phyloP scores from a whole-genome alignment of 2,888 invertebrate genomes.

The Vesta saturnalis region DNA sequence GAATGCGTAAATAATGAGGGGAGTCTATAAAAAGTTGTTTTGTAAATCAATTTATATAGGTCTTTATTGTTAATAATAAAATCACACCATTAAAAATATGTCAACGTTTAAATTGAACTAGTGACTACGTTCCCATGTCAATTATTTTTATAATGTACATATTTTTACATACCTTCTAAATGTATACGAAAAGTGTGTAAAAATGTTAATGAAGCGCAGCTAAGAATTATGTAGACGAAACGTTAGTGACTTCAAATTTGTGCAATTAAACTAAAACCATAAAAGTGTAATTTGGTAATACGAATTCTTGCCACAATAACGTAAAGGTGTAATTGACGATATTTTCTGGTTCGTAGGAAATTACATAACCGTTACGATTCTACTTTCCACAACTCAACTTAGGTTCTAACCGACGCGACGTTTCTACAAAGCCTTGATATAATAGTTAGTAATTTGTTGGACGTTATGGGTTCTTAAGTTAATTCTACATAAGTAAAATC shows the following conservation, averaged over 20 bases:
- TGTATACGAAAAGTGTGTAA: too few species aligned
- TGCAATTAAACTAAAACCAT: conserved; percentile 11
- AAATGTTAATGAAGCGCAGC: conserved; percentile 5
- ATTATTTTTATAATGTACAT: too few species aligned
- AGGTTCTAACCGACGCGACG: conserved; percentile 20
- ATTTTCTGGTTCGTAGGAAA: conserved; percentile 23
- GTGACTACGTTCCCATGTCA: too few species aligned
- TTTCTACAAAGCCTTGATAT: conserved; percentile 28
- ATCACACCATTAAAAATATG: too few species aligned
- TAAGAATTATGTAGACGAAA: conserved; percentile 3
- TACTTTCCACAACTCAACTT: conserved; percentile 28
- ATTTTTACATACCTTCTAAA: too few species aligned
- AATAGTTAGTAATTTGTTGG: conserved; percentile 24
- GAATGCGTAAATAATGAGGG: too few species aligned
- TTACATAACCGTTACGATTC: conserved; percentile 28
- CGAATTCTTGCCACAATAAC: conserved; percentile 13
- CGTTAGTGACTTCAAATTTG: neutral
- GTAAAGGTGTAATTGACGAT: conserved; percentile 23
- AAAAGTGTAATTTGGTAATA: conserved; percentile 19
- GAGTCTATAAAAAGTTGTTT: too few species aligned
- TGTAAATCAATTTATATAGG: too few species aligned
- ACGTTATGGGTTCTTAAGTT: conserved; percentile 21
- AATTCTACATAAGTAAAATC: neutral
- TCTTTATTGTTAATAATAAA: too few species aligned
- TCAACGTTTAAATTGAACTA: too few species aligned